Percentiles rank a stretch among this genome's conserved stretches.
phyloP scores from a whole-genome alignment of 2,888 invertebrate species.

The Dicranocentrus wangi region DNA sequence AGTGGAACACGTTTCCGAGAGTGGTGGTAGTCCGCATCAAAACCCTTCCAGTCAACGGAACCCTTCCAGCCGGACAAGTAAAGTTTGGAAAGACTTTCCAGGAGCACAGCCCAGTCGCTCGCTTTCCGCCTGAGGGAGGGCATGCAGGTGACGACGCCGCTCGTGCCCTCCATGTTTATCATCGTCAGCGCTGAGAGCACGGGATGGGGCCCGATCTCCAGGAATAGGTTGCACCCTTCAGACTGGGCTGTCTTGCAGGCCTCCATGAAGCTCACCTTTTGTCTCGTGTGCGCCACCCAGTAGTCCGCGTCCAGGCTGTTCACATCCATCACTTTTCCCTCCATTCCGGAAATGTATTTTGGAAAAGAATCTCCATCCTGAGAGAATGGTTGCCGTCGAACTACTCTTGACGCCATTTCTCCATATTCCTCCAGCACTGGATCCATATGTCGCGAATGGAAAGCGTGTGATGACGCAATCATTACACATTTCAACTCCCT shows the following conservation, averaged over 20 bases:
- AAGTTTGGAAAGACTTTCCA: neutral
- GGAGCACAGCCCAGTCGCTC: slow-evolving; percentile 3
- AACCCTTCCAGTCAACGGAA: slow-evolving; percentile 37
- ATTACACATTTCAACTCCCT: slow-evolving; percentile 26
- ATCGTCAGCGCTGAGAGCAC: slow-evolving; percentile 32
- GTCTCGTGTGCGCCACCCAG: slow-evolving; percentile 51
- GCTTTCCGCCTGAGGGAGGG: slow-evolving; percentile 15
- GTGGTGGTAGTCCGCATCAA: slow-evolving; percentile 1
- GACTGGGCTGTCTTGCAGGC: neutral
- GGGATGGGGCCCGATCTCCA: slow-evolving; percentile 57
- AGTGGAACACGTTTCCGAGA: neutral
- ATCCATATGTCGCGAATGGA: slow-evolving; percentile 61
- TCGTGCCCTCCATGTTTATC: slow-evolving; percentile 2
- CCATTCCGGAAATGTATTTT: slow-evolving; percentile 41
- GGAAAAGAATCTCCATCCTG: no score
- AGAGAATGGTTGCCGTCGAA: no score
- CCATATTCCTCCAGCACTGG: slow-evolving; percentile 51
- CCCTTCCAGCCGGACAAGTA: neutral
- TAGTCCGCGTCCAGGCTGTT: slow-evolving; percentile 40
- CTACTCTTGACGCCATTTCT: no score
- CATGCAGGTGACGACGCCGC: neutral
- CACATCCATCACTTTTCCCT: neutral
- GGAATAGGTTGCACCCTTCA: slow-evolving; percentile 1
- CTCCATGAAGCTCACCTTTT: slow-evolving; percentile 34
- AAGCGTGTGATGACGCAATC: slow-evolving; percentile 50